Conservation (phyloP, 2,797 vertebrate genomes). For the Urocyon cinereoargenteus region DNA sequence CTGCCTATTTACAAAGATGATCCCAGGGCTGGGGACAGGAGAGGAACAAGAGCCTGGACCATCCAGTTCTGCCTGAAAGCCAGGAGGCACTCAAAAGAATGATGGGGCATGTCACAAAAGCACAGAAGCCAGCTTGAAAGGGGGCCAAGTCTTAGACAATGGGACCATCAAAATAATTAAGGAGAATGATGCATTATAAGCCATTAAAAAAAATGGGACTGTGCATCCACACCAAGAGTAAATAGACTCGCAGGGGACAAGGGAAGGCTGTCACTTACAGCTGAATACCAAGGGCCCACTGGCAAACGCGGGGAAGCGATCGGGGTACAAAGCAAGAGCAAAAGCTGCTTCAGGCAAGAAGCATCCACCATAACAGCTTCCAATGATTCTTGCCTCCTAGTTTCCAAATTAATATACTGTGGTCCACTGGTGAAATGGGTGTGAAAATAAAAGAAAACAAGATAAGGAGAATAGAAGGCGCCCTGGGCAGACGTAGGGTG, state of each 20-base stretch:
- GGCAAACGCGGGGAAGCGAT: background rate
- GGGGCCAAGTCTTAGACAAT: background rate
- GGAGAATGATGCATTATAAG: background rate
- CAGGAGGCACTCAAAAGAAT: background rate
- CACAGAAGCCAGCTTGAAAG: background rate
- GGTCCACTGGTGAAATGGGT: background rate
- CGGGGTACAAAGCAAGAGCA: background rate
- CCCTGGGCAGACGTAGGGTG: background rate
- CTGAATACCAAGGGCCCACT: background rate
- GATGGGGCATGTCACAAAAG: background rate
- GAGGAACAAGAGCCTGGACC: background rate
- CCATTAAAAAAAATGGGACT: background rate
- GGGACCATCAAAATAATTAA: background rate
- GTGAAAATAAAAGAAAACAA: background rate
- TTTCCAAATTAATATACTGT: background rate
- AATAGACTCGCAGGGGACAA: background rate
- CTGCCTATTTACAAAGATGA: background rate
- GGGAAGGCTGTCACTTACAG: background rate
- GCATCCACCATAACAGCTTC: accelerated
- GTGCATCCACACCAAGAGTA: too few relatives aligned
- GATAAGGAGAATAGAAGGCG: too few relatives aligned
- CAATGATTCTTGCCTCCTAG: background rate
- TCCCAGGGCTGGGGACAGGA: background rate
- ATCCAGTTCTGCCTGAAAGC: background rate
- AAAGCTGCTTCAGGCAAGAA: background rate